Percentiles rank a stretch among this genome's conserved stretches.
Evolutionary conservation across 2,888 invertebrate genomes (phyloP).

Genomic region (Hirtodrosophila trivittata): DNA sequence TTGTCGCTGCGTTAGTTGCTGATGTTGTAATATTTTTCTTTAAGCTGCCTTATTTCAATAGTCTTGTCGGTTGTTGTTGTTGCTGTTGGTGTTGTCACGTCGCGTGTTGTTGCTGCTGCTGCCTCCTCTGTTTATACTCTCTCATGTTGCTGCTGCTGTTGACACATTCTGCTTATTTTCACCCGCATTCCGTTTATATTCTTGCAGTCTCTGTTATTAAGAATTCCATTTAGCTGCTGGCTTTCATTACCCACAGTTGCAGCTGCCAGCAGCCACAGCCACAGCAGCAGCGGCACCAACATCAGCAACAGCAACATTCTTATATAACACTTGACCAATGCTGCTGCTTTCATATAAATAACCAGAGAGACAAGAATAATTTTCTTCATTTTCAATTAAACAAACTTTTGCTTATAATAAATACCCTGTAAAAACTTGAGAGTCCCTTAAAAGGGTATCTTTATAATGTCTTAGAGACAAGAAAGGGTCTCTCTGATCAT

Average conservation of each 20-base stretch:
- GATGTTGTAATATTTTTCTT: conserved; percentile 18
- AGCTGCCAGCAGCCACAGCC: conserved; percentile 7
- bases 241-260: conserved; percentile 51
- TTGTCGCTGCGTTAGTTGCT: conserved; percentile 18
- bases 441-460: neutral
- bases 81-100: conserved; percentile 7
- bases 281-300: conserved; percentile 8
- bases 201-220: conserved; percentile 42
- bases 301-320: conserved; percentile 10
- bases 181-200: conserved; percentile 44
- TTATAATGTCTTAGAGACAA: too few species aligned
- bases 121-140: neutral
- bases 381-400: conserved; percentile 54
- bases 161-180: conserved; percentile 57
- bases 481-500: too few species aligned
- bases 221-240: conserved; percentile 37
- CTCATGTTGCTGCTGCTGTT: conserved; percentile 40
- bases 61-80: conserved; percentile 6
- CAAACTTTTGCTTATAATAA: conserved; percentile 54
- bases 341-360: neutral
- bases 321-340: conserved; percentile 27
- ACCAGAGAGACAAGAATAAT: conserved; percentile 25
- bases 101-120: conserved; percentile 15
- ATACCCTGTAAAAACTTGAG: neutral
- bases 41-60: conserved; percentile 7